Evolutionary conservation across 2,888 invertebrate genomes (phyloP), one percentile per base, ranked within the genome.

Genomic region (Dasypogon diadema): DNA sequence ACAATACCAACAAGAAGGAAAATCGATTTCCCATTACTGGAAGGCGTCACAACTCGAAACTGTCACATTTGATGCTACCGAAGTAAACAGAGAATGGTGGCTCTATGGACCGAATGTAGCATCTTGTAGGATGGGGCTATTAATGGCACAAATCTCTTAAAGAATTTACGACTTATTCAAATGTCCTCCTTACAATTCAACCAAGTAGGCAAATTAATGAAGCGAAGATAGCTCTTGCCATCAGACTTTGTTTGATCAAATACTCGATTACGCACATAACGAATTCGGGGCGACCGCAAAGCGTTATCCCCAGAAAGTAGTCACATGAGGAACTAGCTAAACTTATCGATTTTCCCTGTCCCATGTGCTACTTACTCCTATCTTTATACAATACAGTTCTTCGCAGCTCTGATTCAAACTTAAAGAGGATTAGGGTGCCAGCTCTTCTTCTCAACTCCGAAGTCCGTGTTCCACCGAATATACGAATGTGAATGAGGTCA

Each of bases 331-430:
- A 34, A 70, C 54, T 70, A 70, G 34, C 65, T n/a, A 30, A 51
- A 54, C n/a, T 48, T 70, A 70, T 70, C 54, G 70, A 70, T 70
- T 70, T 70, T 51, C 70, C 12, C 46, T 3, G 3, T 34, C 12
- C 10, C n/a, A 16, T 70, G n/a, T n/a, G n/a, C n/a, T n/a, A n/a
- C n/a, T n/a, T n/a, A n/a, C n/a, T 18, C 18, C 18, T 37, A 26
- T 54, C 22, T n/a, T 12, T 70, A 26, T 54, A 46, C 2, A 54
- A 70, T 51, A 8, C 2, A 8, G 1, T 48, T 54, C 21, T 70
- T 4, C 22, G 34, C 34, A 42, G 14, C n/a, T 42, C 42, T 12
- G n/a, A 42, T 54, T 21, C 18, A 54, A 22, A 54, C 8, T 12
- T 18, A 54, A 54, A 12, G 22, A 16, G 18, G 54, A 54, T 54